Evolutionary conservation across 2,797 vertebrate species (phyloP).

Genomic region (Anableps anableps): DNA sequence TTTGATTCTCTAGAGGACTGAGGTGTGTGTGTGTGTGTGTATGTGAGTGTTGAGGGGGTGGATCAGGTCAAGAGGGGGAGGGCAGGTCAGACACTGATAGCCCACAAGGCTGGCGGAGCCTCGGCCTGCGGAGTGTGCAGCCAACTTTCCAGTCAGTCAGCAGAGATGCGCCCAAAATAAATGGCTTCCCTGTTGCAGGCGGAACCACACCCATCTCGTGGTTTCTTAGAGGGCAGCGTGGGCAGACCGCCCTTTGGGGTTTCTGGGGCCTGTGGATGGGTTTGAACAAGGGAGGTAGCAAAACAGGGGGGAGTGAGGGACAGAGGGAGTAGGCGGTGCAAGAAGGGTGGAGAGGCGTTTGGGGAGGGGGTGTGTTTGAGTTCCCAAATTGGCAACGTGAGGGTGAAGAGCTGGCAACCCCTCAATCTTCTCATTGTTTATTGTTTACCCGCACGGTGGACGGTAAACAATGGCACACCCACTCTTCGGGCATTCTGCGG

Average conservation of each 20-base stretch:
- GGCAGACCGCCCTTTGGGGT: constrained; percentile 81
- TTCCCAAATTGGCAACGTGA: constrained; percentile 83
- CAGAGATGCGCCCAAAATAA: constrained; percentile 95
- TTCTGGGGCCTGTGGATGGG: constrained; percentile 74
- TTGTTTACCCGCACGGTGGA: constrained; percentile 80
- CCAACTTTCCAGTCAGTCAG: constrained; percentile 96
- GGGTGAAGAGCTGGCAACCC: constrained; percentile 78
- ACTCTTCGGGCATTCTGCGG: constrained; percentile 69
- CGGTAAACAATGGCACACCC: constrained; percentile 80
- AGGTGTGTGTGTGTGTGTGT: constrained; percentile 43
- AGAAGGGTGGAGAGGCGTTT: constrained; percentile 54
- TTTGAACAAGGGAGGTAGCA: constrained; percentile 63
- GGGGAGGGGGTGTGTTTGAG: constrained; percentile 62
- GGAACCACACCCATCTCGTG: constrained; percentile 92
- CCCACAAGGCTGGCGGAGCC: constrained; percentile 84
- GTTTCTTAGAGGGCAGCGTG: constrained; percentile 88
- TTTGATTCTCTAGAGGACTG: constrained; percentile 58
- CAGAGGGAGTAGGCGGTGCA: constrained; percentile 65
- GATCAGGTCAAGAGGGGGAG: constrained; percentile 41
- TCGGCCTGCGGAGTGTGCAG: constrained; percentile 81
- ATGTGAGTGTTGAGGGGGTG: background rate
- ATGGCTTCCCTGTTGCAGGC: constrained; percentile 93
- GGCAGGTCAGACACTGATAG: constrained; percentile 81
- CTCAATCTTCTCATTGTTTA: constrained; percentile 84
- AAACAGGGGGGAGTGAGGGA: constrained; percentile 48